These are phyloP conservation scores for Apteryx owenii DNA, from an alignment of 2,113 vertebrate genomes.

Conservation along the genomic window DNA sequence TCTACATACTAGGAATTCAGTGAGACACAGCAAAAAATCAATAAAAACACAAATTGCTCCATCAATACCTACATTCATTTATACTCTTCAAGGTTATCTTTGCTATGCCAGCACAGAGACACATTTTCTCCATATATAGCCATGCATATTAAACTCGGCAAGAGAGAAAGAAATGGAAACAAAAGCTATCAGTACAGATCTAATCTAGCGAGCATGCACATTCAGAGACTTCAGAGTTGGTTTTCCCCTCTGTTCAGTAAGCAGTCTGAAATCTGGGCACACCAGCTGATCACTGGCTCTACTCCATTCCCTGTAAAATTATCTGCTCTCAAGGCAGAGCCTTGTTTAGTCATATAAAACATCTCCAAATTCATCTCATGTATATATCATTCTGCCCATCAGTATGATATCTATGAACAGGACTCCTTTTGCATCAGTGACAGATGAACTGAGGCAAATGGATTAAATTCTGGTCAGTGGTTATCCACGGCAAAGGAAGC, in stretches of 20 bases:
- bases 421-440: not conserved
- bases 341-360: not conserved
- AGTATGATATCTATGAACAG: not conserved
- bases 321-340: not conserved
- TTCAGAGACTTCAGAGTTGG: conserved; percentile 37
- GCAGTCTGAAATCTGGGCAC: not conserved
- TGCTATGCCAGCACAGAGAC: conserved; percentile 59
- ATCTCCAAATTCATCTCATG: not conserved
- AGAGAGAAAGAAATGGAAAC: conserved; percentile 50
- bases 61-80: conserved; percentile 79
- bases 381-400: not conserved
- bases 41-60: conserved; percentile 79
- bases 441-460: not conserved
- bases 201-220: conserved; percentile 44
- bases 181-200: conserved; percentile 63
- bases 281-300: not conserved
- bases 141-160: conserved; percentile 60
- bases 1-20: conserved; percentile 70
- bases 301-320: not conserved
- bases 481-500: not conserved
- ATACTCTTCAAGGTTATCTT: conserved; percentile 81
- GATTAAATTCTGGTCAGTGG: not conserved
- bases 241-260: conserved; percentile 4
- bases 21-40: conserved; percentile 72
- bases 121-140: conserved; percentile 66